Conservation (phyloP, 2,797 vertebrate genomes). For the Perodicticus potto region DNA sequence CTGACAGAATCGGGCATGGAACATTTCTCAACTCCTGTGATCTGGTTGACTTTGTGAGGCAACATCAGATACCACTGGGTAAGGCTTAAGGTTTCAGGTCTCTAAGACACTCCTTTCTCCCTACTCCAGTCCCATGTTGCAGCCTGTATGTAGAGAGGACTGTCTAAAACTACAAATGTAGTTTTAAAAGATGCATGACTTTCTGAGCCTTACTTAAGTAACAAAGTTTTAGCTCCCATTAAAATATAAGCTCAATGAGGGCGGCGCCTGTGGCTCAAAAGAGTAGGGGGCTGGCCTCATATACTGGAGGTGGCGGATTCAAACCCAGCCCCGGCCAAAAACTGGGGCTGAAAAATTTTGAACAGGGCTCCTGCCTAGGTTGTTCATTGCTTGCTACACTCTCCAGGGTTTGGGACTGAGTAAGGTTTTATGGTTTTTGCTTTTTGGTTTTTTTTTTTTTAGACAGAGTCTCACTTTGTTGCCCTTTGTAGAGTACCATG, state of each 20-base stretch:
- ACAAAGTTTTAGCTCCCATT: conserved; percentile 43
- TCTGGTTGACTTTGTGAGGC: conserved; percentile 92
- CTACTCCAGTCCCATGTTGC: neutral
- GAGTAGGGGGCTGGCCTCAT: too few species aligned
- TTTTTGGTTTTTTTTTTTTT: too few species aligned
- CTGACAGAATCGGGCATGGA: conserved; percentile 98
- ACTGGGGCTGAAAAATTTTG: too few species aligned
- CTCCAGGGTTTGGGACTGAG: neutral
- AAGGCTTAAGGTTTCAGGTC: conserved; percentile 74
- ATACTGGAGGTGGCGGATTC: too few species aligned
- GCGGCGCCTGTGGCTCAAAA: too few species aligned
- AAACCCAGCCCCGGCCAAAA: too few species aligned
- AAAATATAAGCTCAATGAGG: neutral
- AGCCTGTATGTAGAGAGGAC: neutral
- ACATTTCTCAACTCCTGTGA: conserved; percentile 92
- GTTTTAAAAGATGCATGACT: conserved; percentile 8
- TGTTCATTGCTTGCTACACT: neutral
- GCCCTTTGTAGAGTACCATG: too few species aligned
- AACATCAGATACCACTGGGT: conserved; percentile 94
- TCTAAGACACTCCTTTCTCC: neutral
- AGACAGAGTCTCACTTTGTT: neutral
- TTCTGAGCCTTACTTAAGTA: conserved; percentile 59
- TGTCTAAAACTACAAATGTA: conserved; percentile 29
- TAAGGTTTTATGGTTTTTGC: too few species aligned
- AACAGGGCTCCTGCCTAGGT: neutral